Percentiles rank a stretch among this genome's conserved stretches.
phyloP scores from a whole-genome alignment of 2,113 vertebrate species.

The Oncorhynchus nerka region DNA sequence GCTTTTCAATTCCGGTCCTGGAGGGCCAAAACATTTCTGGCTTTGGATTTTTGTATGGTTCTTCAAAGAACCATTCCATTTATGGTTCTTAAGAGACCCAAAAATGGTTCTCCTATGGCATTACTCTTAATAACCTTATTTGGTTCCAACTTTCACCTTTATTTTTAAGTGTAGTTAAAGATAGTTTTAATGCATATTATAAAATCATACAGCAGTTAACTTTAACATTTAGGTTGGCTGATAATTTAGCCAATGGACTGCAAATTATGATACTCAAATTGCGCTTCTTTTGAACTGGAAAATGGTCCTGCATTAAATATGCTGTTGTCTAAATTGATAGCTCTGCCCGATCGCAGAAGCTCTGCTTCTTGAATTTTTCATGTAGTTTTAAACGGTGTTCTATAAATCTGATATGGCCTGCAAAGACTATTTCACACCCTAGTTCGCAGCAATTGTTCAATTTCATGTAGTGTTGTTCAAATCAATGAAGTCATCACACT shows the following conservation, averaged over 20 bases:
- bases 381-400: neutral
- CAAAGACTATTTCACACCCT: neutral
- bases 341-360: neutral
- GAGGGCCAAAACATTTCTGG: too few species aligned
- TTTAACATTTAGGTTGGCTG: slow-evolving; percentile 9
- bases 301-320: slow-evolving; percentile 12
- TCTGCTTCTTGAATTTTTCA: slow-evolving; percentile 12
- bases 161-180: too few species aligned
- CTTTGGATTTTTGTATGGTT: too few species aligned
- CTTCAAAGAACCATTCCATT: too few species aligned
- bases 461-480: neutral
- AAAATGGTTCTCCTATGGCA: too few species aligned
- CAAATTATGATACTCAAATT: slow-evolving; percentile 23
- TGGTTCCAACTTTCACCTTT: too few species aligned
- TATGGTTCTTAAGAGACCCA: too few species aligned
- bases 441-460: neutral
- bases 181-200: slow-evolving; percentile 27
- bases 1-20: too few species aligned
- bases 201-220: slow-evolving; percentile 45
- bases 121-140: too few species aligned
- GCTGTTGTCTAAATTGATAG: slow-evolving; percentile 17
- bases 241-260: slow-evolving; percentile 35
- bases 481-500: neutral
- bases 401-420: neutral
- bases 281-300: slow-evolving; percentile 21